Percentiles rank a stretch among this genome's conserved stretches.
phyloP scores from a whole-genome alignment of 2,113 vertebrate genomes.

The Dipodomys stephensi region DNA sequence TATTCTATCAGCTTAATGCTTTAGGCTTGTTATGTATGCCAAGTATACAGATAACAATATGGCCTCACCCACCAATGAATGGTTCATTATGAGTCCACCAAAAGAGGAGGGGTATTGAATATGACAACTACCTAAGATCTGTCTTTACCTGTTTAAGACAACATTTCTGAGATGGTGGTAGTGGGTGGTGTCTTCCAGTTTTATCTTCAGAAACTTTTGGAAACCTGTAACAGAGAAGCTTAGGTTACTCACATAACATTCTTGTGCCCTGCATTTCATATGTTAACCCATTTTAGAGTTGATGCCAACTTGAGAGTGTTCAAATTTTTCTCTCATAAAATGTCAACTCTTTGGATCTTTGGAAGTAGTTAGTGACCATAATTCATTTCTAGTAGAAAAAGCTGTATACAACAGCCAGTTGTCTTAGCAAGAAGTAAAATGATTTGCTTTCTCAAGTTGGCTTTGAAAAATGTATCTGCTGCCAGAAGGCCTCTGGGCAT shows the following conservation, averaged over 20 bases:
- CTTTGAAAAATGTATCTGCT: constrained; percentile 76
- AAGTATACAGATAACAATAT: background rate
- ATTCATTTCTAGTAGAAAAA: constrained; percentile 67
- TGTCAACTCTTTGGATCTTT: constrained; percentile 63
- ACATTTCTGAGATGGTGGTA: background rate
- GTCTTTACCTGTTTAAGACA: background rate
- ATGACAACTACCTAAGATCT: background rate
- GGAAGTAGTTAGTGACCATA: constrained; percentile 74
- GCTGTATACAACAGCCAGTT: constrained; percentile 73
- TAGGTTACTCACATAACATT: background rate
- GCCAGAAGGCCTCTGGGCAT: constrained; percentile 83
- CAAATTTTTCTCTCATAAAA: constrained; percentile 56
- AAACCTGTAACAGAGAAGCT: background rate
- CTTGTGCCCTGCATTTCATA: constrained; percentile 19
- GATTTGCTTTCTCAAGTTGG: constrained; percentile 81
- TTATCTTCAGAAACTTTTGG: background rate
- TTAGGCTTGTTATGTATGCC: background rate
- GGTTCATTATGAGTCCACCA: background rate
- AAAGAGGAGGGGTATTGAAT: background rate
- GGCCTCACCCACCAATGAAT: background rate
- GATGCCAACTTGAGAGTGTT: constrained; percentile 76
- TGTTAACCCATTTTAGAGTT: constrained; percentile 73
- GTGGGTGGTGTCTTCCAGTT: background rate
- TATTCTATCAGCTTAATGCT: background rate
- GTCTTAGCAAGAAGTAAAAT: constrained; percentile 77